A percentile compares a stretch with the other conserved stretches of the same genome.
phyloP scores from a whole-genome alignment of 2,888 invertebrate genomes.

The Abrostola triplasia region DNA sequence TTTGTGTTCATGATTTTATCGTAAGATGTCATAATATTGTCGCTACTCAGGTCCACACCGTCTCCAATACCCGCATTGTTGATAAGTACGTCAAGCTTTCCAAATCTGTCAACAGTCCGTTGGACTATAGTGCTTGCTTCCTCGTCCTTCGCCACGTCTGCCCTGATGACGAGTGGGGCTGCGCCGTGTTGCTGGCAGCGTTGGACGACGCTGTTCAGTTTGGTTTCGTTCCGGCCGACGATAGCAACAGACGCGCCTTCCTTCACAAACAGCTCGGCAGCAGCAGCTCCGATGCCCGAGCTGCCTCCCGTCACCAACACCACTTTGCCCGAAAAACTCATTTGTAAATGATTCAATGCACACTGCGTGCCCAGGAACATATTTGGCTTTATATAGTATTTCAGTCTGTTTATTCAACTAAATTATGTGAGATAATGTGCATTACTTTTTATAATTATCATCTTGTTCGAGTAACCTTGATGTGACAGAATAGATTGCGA shows the following conservation, averaged over 20 bases:
- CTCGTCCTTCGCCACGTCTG: conserved; percentile 49
- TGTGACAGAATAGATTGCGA: background rate
- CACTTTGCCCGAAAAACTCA: conserved; percentile 59
- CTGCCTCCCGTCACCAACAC: conserved; percentile 70
- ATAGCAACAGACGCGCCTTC: conserved; percentile 65
- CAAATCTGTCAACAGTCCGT: conserved; percentile 52
- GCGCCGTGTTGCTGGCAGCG: conserved; percentile 24
- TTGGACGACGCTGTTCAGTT: conserved; percentile 52
- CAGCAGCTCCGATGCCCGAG: conserved; percentile 71
- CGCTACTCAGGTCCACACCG: conserved; percentile 18
- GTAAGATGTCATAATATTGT: conserved; percentile 38
- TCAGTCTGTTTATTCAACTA: background rate
- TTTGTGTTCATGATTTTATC: conserved; percentile 53
- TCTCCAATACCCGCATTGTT: conserved; percentile 55
- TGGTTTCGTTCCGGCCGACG: conserved; percentile 63
- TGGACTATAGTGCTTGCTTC: conserved; percentile 48
- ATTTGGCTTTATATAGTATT: background rate
- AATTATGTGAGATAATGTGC: background rate
- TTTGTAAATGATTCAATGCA: conserved; percentile 10
- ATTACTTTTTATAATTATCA: background rate
- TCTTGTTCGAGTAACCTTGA: background rate
- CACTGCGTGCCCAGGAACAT: background rate
- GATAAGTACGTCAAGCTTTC: conserved; percentile 57
- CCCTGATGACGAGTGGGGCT: conserved; percentile 41
- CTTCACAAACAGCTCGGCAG: conserved; percentile 63